Evolutionary conservation across 1,140 invertebrate genomes (phyloP).

Genomic region (Popillia japonica): DNA sequence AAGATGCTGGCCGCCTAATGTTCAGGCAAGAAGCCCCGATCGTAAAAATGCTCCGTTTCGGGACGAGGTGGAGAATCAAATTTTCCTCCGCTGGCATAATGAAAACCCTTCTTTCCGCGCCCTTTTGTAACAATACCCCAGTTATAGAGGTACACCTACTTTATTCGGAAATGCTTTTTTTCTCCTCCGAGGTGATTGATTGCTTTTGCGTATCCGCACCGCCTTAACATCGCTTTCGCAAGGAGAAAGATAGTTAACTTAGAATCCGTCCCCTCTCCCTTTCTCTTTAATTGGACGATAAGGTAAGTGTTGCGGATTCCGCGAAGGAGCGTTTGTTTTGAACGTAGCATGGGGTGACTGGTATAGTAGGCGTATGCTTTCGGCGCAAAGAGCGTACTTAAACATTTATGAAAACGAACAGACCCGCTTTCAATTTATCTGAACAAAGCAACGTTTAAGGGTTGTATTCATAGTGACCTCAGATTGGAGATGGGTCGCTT

Average conservation of each 20-base stretch:
- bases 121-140: conserved; percentile 19
- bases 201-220: not conserved
- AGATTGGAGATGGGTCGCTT: conserved; percentile 24
- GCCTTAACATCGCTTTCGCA: not conserved
- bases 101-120: conserved; percentile 14
- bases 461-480: conserved; percentile 12
- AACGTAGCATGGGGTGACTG: not conserved
- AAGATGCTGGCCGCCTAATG: not conserved
- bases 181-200: conserved; percentile 13
- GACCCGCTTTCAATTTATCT: conserved; percentile 21
- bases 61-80: not conserved
- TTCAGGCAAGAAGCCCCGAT: not conserved
- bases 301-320: conserved; percentile 1
- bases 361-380: not conserved
- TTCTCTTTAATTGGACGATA: conserved; percentile 18
- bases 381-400: not conserved
- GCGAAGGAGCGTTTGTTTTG: not conserved
- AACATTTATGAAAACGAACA: conserved; percentile 23
- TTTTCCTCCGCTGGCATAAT: conserved; percentile 16
- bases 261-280: not conserved
- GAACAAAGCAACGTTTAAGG: conserved; percentile 25
- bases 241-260: not conserved
- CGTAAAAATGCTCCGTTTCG: not conserved
- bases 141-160: not conserved
- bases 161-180: conserved; percentile 24